These are phyloP conservation scores for Chaetorhynchus papuensis DNA, from an alignment of 2,113 vertebrate species.

Conservation along the genomic window DNA sequence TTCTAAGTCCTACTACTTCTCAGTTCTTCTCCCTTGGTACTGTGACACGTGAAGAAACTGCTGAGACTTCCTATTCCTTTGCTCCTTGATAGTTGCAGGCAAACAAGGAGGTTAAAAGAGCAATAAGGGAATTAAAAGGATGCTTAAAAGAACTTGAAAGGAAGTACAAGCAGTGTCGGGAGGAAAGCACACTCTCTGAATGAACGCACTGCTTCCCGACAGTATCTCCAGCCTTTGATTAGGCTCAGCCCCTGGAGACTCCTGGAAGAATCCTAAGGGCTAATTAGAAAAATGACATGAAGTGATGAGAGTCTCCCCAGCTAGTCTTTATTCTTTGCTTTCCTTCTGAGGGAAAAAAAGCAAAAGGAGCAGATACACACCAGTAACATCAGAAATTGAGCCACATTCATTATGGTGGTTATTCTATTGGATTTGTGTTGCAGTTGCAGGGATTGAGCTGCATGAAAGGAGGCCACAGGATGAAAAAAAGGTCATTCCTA, in stretches of 20 bases:
- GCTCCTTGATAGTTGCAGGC: not conserved
- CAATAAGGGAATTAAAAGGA: not conserved
- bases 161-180: not conserved
- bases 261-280: not conserved
- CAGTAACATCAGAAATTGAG: not conserved
- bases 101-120: conserved; percentile 16
- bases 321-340: not conserved
- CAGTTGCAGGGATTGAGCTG: not conserved
- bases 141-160: not conserved
- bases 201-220: not conserved
- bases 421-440: not conserved
- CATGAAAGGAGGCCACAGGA: not conserved
- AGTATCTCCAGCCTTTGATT: conserved; percentile 4
- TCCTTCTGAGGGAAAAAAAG: not conserved
- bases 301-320: not conserved
- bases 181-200: not conserved
- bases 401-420: not conserved
- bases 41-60: not conserved
- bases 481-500: not conserved
- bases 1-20: not conserved
- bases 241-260: not conserved
- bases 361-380: not conserved
- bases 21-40: not conserved
- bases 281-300: conserved; percentile 25
- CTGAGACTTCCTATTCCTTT: not conserved